Evolutionary conservation across 2,797 vertebrate genomes (phyloP).

Genomic region (Tachyglossus aculeatus): DNA sequence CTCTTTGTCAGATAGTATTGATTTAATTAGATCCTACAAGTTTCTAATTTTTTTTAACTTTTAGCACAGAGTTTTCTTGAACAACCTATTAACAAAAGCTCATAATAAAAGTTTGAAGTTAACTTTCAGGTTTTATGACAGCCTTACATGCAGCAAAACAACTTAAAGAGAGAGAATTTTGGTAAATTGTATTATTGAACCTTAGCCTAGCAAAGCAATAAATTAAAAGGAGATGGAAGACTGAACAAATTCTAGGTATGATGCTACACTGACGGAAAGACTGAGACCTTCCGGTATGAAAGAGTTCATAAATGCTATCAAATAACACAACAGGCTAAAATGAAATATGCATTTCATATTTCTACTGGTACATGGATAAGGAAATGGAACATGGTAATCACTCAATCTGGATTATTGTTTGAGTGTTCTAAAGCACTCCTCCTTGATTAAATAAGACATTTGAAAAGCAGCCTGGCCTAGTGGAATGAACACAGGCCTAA

Average conservation of each 20-base stretch:
- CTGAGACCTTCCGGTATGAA: not conserved
- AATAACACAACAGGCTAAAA: too few relatives aligned
- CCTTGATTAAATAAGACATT: too few relatives aligned
- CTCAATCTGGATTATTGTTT: too few relatives aligned
- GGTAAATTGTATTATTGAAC: not conserved
- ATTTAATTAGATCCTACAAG: not conserved
- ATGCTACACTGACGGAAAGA: not conserved
- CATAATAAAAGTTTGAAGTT: conserved; percentile 2
- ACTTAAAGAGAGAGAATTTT: not conserved
- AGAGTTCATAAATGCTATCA: not conserved
- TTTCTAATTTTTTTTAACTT: conserved; percentile 16
- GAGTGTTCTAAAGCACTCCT: too few relatives aligned
- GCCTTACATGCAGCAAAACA: not conserved
- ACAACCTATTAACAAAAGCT: not conserved
- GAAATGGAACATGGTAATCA: too few relatives aligned
- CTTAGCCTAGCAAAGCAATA: not conserved
- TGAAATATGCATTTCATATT: too few relatives aligned
- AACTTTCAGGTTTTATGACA: not conserved
- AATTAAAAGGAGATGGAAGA: not conserved
- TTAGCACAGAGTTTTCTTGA: not conserved
- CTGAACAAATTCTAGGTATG: not conserved
- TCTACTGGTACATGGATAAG: too few relatives aligned
- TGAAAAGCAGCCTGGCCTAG: too few relatives aligned
- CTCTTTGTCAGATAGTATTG: not conserved
- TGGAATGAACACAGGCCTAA: too few relatives aligned